phyloP scores from a whole-genome alignment of 1,140 invertebrate genomes.

The Papilio polyxenes region DNA sequence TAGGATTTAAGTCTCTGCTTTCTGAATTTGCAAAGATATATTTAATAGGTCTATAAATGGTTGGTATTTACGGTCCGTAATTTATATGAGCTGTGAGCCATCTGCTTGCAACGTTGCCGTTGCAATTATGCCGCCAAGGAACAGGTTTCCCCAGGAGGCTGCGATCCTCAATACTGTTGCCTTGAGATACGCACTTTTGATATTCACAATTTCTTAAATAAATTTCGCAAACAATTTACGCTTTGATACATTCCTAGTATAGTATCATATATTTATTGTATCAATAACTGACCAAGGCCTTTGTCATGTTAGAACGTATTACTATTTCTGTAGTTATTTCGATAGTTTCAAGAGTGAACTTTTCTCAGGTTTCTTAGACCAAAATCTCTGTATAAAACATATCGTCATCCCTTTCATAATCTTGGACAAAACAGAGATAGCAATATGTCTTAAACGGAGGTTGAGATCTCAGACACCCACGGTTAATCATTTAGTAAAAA shows the following conservation, averaged over 20 bases:
- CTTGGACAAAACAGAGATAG: no score
- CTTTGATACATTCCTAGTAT: not conserved
- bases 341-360: not conserved
- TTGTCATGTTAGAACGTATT: not conserved
- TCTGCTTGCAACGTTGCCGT: constrained; percentile 44
- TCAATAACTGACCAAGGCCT: no score
- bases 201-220: not conserved
- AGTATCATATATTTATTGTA: not conserved
- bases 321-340: not conserved
- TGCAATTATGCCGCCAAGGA: constrained; percentile 40
- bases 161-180: constrained; percentile 41
- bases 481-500: no score
- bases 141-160: constrained; percentile 45
- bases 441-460: no score
- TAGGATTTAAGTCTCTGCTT: constrained; percentile 1
- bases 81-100: constrained; percentile 39
- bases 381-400: no score
- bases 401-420: no score
- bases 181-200: constrained; percentile 20
- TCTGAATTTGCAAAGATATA: constrained; percentile 22
- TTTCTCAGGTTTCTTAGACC: no score
- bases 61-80: constrained; percentile 40
- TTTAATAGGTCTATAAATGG: constrained; percentile 31
- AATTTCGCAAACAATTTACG: not conserved
- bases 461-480: no score